Evolutionary conservation across 2,797 vertebrate genomes (phyloP), one percentile per base, ranked within the genome.

Genomic region (Emys orbicularis): DNA sequence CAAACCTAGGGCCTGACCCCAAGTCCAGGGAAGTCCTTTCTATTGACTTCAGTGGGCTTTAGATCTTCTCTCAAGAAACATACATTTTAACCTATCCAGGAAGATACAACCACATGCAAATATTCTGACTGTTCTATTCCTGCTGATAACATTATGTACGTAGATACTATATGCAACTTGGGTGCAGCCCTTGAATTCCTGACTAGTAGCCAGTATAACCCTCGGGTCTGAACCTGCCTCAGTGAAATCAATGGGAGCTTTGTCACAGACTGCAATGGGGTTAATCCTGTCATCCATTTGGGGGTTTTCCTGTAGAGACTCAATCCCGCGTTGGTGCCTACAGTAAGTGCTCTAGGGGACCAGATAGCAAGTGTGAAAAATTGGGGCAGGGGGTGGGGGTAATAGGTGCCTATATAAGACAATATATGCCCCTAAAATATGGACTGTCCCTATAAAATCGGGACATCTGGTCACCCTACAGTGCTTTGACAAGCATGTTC

Each of bases 151-250:
- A 85, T n/a, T 72, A 23, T 84, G 79, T 47, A 3, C 18, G 50
- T 41, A 85, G n/a, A 52, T 18, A 7, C 1, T 0, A 1, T 1
- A 13, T 34, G 88, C 8, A 6, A 10, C 4, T 1, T 0, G 8
- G 54, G 21, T 37, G 16, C 54, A 68, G 54, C 18, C 13, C 12
- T 81, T 2, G 54, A 16, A 56, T 1, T 15, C 81, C 76, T 21
- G 79, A 50, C 25, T 3, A 27, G 76, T 1, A 4, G 41, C 41
- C 29, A 27, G 1, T 0, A 10, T 37, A 81, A 52, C 19, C 5
- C 16, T 50, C 2, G 12, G 18, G 41, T 37, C 12, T 44, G 54
- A 37, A 41, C 19, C 11, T 23, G 15, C 52, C 54, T 37, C 41
- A 44, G 50, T 47, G 53, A 74, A 41, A 85, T 25, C 37, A 41